Evolutionary conservation across 2,797 vertebrate genomes (phyloP), one percentile per base, ranked within the genome.

Genomic region (Epinephelus coioides): DNA sequence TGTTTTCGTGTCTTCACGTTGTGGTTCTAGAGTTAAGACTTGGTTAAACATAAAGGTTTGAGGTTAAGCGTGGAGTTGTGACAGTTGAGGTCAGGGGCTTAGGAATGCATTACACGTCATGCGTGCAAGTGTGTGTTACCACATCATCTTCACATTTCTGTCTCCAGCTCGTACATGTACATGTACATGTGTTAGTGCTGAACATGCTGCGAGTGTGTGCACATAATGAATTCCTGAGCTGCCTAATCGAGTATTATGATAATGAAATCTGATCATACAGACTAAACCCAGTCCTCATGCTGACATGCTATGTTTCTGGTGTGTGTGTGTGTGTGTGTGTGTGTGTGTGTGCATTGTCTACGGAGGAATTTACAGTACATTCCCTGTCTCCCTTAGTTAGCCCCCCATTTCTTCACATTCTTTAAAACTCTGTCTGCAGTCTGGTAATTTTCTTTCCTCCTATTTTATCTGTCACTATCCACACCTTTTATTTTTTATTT

Each of bases 211-310:
- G 18, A 59, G 23, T 64, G 69, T 74, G 54, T 74, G 54, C 57
- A 64, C 19, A 56, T 56, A 18, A 76, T 72, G 83, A 85, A 89
- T 93, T 93, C 89, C 89, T 88, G 72, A 79, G 79, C 86, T 68
- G 69, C 56, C 73, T 76, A 81, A 86, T 92, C 56, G 17, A 65
- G 66, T 89, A 70, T 90, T 91, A 86, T 89, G 59, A 84, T 86
- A 90, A 83, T 91, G 89, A 92, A 94, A 93, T 68, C 7, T 76
- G 87, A 94, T 90, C 81, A 60, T 79, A 78, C 79, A 79, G 79
- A 83, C 84, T 84, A 83, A 87, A 88, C 82, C 69, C 70, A 51
- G 74, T 60, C 62, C 84, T 61, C 71, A 76, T 21, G 60, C 82
- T 64, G 64, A 73, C 64, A 55, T 60, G 43, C 47, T 78, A 12